Base-by-base conservation (phyloP, 2,888 invertebrate species). In the Lepidocyrtoides sp. region DNA sequence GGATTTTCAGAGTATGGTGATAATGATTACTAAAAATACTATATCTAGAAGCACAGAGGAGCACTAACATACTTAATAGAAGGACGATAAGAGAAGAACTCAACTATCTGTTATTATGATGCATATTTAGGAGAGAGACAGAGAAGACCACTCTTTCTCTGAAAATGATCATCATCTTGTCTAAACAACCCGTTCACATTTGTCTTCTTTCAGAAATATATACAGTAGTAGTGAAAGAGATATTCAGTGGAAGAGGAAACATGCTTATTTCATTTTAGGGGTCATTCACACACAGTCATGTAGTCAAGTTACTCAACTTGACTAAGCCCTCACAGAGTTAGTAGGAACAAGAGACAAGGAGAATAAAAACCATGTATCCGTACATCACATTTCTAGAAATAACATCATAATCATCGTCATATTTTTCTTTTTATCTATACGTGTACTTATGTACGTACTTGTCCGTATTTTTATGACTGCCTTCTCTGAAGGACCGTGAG, bases 181-280 rank as follows among this genome's bases (percentile, higher is more conserved):
- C 81, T 83, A 83, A 66, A 83, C 66, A 83, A 66, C 63, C 29
- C 63, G 44, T 41, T 83, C 66, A 29, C 82, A 83, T 83, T 83
- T 83, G 82, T 83, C 82, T 83, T 83, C 54, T n/a, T 57, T 81
- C 41, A 36, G 51, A 77, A 51, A 44, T 14, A 77, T 12, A 75
- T 44, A 75, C 10, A 36, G 8, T 1, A 41, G 14, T 23, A n/a
- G 48, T 26, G 51, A 26, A 5, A 51, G 10, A 44, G 26, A 72
- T 17, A 72, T 77, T 41, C 69, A 72, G 69, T 72, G 41, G 69
- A n/a, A 23, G 57, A 77, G 77, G 77, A 77, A 77, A n/a, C 82
- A 63, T 83, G 82, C 82, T 83, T 83, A 83, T 83, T 83, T 83
- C n/a, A n/a, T n/a, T n/a, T n/a, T 83, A 83, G 66, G 82, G 82